Evolutionary conservation across 2,797 vertebrate species (phyloP).

Genomic region (Neosilurus hyrtlii): DNA sequence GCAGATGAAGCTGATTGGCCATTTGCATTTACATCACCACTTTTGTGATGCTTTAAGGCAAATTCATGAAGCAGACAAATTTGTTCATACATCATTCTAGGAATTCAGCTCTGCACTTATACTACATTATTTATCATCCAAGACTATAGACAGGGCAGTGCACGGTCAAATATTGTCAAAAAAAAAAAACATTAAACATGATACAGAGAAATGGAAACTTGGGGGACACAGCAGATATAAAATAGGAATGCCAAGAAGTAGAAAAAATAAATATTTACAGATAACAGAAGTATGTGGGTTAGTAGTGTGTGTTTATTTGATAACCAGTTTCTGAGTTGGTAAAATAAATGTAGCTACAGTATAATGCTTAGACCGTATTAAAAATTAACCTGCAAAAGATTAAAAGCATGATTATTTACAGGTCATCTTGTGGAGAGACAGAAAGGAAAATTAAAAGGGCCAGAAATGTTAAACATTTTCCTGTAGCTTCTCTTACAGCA

Average conservation of each 20-base stretch:
- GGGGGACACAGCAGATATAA: too few species aligned
- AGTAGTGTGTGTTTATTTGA: too few species aligned
- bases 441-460: not conserved
- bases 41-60: not conserved
- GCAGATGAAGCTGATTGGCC: not conserved
- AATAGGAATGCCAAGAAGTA: too few species aligned
- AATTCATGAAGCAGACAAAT: not conserved
- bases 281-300: too few species aligned
- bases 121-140: too few species aligned
- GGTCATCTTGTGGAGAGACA: not conserved
- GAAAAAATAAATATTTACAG: too few species aligned
- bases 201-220: too few species aligned
- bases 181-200: too few species aligned
- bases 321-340: not conserved
- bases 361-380: not conserved
- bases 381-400: not conserved
- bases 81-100: not conserved
- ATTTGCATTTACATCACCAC: not conserved
- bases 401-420: not conserved
- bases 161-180: too few species aligned
- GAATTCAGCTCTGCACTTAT: not conserved
- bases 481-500: not conserved
- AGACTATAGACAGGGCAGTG: too few species aligned
- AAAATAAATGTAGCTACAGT: not conserved
- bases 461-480: conserved; percentile 6